These are phyloP conservation scores for Phainopepla nitens DNA, from an alignment of 2,113 vertebrate genomes.

Conservation along the genomic window DNA sequence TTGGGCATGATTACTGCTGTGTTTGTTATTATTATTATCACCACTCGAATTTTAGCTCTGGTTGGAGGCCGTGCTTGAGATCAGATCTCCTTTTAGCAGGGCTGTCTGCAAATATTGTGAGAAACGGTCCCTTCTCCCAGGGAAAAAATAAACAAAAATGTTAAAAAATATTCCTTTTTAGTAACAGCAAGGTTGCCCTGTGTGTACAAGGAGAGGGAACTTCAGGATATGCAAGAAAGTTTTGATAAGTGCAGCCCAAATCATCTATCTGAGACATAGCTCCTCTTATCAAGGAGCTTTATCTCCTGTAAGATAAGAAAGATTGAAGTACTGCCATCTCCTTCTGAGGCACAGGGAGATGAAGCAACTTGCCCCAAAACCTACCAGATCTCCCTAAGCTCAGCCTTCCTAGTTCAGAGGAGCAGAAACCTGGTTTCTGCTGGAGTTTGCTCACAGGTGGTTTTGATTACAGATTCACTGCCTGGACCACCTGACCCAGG, in stretches of 20 bases:
- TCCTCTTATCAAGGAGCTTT: neutral
- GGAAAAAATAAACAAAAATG: neutral
- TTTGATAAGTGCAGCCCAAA: neutral
- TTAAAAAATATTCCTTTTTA: neutral
- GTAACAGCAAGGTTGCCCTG: neutral
- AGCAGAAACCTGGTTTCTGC: neutral
- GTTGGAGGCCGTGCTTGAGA: neutral
- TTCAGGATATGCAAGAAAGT: neutral
- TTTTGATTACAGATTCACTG: neutral
- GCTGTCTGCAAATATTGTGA: neutral
- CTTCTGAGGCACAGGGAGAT: neutral
- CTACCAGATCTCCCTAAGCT: neutral
- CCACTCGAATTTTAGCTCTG: neutral
- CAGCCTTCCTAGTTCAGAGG: neutral
- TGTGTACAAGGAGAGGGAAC: neutral
- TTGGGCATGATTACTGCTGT: conserved; percentile 5
- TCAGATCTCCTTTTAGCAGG: conserved; percentile 4
- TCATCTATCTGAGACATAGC: rapidly evolving
- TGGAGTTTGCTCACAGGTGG: neutral
- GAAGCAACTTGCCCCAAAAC: neutral
- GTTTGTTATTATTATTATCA: conserved; percentile 51
- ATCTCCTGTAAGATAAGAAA: neutral
- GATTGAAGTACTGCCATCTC: neutral
- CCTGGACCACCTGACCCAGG: neutral
- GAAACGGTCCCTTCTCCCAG: neutral